A percentile compares a stretch with the other conserved stretches of the same genome.
phyloP scores from a whole-genome alignment of 2,113 vertebrate species.

The Erythrolamprus reginae region DNA sequence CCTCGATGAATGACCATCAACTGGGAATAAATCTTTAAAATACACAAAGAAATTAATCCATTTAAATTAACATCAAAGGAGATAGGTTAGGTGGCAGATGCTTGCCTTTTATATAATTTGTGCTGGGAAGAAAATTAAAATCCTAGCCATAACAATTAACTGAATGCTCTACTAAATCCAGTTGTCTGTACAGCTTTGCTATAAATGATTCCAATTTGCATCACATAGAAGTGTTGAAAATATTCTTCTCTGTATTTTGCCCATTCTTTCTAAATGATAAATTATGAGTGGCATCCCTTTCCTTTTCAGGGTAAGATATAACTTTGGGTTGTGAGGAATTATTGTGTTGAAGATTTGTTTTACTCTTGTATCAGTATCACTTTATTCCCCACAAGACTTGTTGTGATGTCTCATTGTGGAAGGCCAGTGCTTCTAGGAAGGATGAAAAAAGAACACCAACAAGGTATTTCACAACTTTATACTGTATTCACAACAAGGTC shows the following conservation, averaged over 20 bases:
- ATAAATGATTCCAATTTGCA: constrained; percentile 25
- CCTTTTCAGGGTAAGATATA: constrained; percentile 19
- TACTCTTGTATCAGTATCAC: constrained; percentile 75
- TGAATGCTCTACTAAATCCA: constrained; percentile 56
- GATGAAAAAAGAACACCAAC: neutral
- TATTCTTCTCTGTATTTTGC: neutral
- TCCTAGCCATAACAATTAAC: constrained; percentile 62
- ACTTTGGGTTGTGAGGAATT: constrained; percentile 63
- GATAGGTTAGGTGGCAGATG: constrained; percentile 61
- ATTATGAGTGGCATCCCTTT: constrained; percentile 60
- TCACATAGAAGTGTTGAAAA: constrained; percentile 19
- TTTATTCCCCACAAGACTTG: neutral
- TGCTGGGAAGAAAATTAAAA: constrained; percentile 64
- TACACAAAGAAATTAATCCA: constrained; percentile 61
- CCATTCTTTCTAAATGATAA: constrained; percentile 29
- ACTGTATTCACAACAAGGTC: neutral
- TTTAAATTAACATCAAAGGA: constrained; percentile 62
- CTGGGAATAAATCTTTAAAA: constrained; percentile 50
- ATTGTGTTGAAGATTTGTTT: constrained; percentile 67
- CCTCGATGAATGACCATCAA: constrained; percentile 48
- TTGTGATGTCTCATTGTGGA: neutral
- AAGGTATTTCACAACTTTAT: neutral
- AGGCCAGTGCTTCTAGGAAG: neutral
- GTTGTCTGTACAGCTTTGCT: constrained; percentile 21
- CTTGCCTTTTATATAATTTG: constrained; percentile 62